A percentile compares a stretch with the other conserved stretches of the same genome.
Evolutionary conservation across 2,888 invertebrate species (phyloP).

Genomic region (Cecidostiba fungosa): DNA sequence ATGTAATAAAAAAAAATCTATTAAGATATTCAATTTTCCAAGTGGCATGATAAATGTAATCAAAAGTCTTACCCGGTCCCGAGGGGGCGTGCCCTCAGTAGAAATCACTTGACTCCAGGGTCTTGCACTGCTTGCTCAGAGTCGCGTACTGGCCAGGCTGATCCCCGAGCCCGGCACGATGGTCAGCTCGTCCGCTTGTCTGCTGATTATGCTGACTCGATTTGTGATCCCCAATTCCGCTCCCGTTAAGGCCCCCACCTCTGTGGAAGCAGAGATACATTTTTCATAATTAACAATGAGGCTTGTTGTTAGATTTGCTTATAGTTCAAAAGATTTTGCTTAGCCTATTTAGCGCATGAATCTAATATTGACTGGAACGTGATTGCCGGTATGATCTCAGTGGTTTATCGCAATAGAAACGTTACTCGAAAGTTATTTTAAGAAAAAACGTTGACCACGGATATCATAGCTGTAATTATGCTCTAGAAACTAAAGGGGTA

Average conservation of each 20-base stretch:
- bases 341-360: constrained; percentile 17
- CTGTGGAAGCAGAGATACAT: constrained; percentile 75
- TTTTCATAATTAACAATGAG: constrained; percentile 58
- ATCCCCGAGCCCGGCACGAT: constrained; percentile 80
- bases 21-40: neutral
- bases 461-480: constrained; percentile 11
- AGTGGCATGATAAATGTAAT: neutral
- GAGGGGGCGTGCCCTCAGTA: constrained; percentile 92
- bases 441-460: neutral
- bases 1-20: neutral
- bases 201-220: constrained; percentile 81
- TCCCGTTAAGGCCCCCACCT: constrained; percentile 80
- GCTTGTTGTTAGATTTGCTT: neutral
- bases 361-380: neutral
- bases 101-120: constrained; percentile 95
- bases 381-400: neutral
- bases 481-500: constrained; percentile 26
- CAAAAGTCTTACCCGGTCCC: constrained; percentile 75
- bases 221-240: constrained; percentile 78
- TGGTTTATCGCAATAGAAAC: neutral
- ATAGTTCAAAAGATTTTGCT: neutral
- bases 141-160: constrained; percentile 92
- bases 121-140: constrained; percentile 97
- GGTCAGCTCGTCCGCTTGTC: constrained; percentile 80
- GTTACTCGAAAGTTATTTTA: neutral